phyloP scores from a whole-genome alignment of 2,888 invertebrate species.

The Agriotes lineatus region DNA sequence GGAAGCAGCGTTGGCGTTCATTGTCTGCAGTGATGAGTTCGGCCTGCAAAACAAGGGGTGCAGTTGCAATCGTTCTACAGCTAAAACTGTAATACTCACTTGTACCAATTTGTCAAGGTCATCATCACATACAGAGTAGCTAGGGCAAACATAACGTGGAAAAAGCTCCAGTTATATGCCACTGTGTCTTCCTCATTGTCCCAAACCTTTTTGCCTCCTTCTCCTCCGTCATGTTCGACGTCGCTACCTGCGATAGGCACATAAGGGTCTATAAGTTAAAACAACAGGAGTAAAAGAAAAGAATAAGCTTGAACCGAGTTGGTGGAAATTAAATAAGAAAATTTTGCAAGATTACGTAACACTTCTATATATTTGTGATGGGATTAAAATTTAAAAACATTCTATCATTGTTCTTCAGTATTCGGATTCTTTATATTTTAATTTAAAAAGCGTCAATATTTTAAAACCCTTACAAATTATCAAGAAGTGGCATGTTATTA shows the following conservation, averaged over 20 bases:
- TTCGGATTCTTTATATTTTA: too few relatives aligned
- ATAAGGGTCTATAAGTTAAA: constrained; percentile 64
- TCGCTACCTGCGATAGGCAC: constrained; percentile 69
- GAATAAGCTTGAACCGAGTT: too few relatives aligned
- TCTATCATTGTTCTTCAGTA: too few relatives aligned
- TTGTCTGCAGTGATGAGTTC: constrained; percentile 81
- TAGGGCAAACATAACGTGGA: constrained; percentile 95
- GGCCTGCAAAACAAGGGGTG: constrained; percentile 72
- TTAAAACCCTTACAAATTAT: too few relatives aligned
- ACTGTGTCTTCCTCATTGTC: constrained; percentile 95
- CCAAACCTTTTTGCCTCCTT: constrained; percentile 78
- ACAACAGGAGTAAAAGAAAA: constrained; percentile 44
- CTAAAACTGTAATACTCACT: constrained; percentile 75
- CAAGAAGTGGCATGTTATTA: too few relatives aligned
- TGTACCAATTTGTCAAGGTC: constrained; percentile 99
- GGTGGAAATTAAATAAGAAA: too few relatives aligned
- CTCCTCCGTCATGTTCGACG: constrained; percentile 65
- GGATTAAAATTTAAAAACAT: too few relatives aligned
- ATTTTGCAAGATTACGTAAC: too few relatives aligned
- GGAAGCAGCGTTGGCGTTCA: constrained; percentile 90
- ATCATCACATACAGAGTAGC: constrained; percentile 99
- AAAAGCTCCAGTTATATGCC: constrained; percentile 96
- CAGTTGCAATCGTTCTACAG: neutral
- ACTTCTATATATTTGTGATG: too few relatives aligned
- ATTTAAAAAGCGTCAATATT: too few relatives aligned